Base-by-base conservation (phyloP, 2,797 vertebrate species). In the Fratercula arctica region DNA sequence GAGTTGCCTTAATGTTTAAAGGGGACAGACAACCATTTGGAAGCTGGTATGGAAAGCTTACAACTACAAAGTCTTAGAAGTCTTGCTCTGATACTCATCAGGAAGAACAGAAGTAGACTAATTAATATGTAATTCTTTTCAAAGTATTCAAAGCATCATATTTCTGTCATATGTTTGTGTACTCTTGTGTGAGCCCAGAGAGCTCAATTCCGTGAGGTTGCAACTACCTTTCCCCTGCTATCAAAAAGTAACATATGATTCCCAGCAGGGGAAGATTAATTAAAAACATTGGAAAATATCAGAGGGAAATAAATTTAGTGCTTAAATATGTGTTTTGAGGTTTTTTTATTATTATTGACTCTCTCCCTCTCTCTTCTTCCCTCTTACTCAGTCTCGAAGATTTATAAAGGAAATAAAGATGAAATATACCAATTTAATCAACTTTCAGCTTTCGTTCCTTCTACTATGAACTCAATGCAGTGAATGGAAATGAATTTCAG, bases 321-420 rank as follows among this genome's bases (percentile, higher is more conserved):
- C n/a, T 84, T 59, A 87, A 91, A 76, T 79, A 16, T 41, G 10
- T 39, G 20, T 45, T 19, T 72, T 45, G 50, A 20, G 1, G 5
- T 0, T 5, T 48, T 51, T 45, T 35, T 64, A 35, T 85, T 73
- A 48, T 87, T 95, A 67, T 86, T 84, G 48, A 33, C 60, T 48
- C 41, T 87, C 11, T 74, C 43, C 31, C 25, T 82, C 25, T 72
- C 16, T 75, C 33, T 66, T 80, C 68, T 68, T 7, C 24, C 19
- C 6, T 35, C 9, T 59, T 45, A 43, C 4, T 63, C 45, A 50
- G 26, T 51, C 8, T 88, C 61, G 57, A 78, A 87, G 45, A 88
- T 76, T 60, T 90, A 61, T 87, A 89, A 56, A 90, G 35, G 50
- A 96, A 97, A 80, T 73, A 81, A 78, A 85, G 73, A 78, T 68